Percentiles rank a stretch among this genome's conserved stretches.
phyloP scores from a whole-genome alignment of 2,888 invertebrate genomes.

The Chymomyza fuscimana region DNA sequence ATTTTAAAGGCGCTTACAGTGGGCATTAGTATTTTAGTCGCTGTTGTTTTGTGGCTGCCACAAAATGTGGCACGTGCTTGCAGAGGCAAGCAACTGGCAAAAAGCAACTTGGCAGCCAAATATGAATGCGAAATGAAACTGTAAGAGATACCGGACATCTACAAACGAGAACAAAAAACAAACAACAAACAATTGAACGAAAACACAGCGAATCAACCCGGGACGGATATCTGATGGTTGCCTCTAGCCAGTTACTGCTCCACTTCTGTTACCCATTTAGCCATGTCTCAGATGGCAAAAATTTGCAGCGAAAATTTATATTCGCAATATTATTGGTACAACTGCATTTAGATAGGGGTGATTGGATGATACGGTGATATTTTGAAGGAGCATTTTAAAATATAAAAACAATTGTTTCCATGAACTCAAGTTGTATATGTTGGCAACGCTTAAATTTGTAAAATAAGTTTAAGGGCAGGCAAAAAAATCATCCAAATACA shows the following conservation, averaged over 20 bases:
- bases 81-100: background rate
- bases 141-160: slow-evolving; percentile 42
- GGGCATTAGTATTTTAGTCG: background rate
- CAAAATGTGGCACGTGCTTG: background rate
- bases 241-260: slow-evolving; percentile 43
- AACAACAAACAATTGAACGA: slow-evolving; percentile 33
- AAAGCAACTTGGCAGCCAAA: slow-evolving; percentile 20
- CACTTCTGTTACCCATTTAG: slow-evolving; percentile 69
- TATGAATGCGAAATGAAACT: slow-evolving; percentile 37
- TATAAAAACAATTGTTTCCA: no score
- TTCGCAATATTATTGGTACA: no score
- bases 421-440: no score
- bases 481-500: no score
- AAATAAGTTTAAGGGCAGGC: no score
- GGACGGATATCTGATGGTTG: slow-evolving; percentile 3
- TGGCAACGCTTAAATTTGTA: no score
- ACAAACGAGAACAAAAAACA: slow-evolving; percentile 23
- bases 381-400: no score
- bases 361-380: no score
- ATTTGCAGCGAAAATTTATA: background rate
- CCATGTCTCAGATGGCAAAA: slow-evolving; percentile 6
- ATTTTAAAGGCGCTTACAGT: background rate
- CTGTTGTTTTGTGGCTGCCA: background rate
- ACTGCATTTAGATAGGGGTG: no score
- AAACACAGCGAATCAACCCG: background rate